Evolutionary conservation across 1,140 invertebrate species (phyloP).

Genomic region (Drosophila bifasciata): DNA sequence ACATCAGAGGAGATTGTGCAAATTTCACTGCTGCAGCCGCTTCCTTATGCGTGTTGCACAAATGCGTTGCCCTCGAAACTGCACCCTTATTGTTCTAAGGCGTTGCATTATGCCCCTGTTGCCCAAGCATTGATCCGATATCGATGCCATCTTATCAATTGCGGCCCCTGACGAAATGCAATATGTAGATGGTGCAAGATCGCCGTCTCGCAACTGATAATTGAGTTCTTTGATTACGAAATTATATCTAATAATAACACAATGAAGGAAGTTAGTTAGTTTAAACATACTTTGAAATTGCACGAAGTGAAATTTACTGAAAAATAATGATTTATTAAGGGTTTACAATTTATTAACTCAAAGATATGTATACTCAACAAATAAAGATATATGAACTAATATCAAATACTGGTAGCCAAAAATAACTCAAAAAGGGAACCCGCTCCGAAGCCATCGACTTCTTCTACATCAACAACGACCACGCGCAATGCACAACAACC

Average conservation of each 20-base stretch:
- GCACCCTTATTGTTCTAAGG: conserved; percentile 51
- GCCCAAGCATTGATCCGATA: conserved; percentile 24
- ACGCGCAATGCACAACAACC: conserved; percentile 26
- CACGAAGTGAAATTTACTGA: too few species aligned
- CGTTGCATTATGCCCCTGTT: conserved; percentile 43
- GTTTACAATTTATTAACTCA: too few species aligned
- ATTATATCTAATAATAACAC: too few species aligned
- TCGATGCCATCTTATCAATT: conserved; percentile 21
- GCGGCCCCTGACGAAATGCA: conserved; percentile 23
- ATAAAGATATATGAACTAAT: too few species aligned
- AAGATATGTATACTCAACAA: too few species aligned
- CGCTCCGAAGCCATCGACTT: too few species aligned
- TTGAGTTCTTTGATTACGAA: too few species aligned
- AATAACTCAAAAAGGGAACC: too few species aligned
- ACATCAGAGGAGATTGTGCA: conserved; percentile 55
- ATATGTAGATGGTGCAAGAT: conserved; percentile 46
- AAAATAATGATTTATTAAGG: too few species aligned
- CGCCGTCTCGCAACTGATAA: neutral
- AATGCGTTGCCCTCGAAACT: conserved; percentile 25
- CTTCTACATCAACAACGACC: conserved; percentile 9
- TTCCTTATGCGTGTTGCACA: conserved; percentile 58
- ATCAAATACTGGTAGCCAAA: too few species aligned
- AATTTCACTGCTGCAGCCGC: conserved; percentile 24
- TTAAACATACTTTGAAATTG: too few species aligned
- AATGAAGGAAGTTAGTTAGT: too few species aligned